Evolutionary conservation across 2,797 vertebrate species (phyloP).

Genomic region (Rachycentron canadum): DNA sequence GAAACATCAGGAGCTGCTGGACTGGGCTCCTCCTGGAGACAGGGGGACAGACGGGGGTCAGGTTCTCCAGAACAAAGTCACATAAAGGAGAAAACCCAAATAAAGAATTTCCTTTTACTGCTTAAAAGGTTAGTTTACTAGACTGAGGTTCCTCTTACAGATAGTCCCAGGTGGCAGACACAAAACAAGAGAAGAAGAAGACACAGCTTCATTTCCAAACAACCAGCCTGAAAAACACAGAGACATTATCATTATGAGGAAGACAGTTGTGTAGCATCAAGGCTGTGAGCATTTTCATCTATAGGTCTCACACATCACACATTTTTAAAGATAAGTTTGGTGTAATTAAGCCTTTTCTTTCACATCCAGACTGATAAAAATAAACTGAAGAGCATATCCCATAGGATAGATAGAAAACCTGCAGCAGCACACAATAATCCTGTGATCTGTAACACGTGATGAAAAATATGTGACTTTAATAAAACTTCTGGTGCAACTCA

Average conservation of each 20-base stretch:
- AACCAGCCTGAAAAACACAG: constrained; percentile 73
- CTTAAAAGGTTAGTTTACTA: background rate
- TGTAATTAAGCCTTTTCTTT: background rate
- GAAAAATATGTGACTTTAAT: no score
- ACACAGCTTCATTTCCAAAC: constrained; percentile 77
- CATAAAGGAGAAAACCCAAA: background rate
- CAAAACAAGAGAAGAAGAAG: constrained; percentile 75
- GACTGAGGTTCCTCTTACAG: constrained; percentile 69
- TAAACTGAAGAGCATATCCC: no score
- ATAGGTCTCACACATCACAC: background rate
- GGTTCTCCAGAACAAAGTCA: background rate
- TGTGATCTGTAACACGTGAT: no score
- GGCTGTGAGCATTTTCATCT: background rate
- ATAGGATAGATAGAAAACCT: no score
- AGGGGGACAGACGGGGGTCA: background rate
- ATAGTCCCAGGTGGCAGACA: constrained; percentile 65
- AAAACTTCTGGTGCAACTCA: no score
- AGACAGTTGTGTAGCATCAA: background rate
- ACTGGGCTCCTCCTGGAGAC: constrained; percentile 27
- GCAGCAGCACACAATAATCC: no score
- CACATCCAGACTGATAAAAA: background rate
- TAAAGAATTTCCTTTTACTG: background rate
- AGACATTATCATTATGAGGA: constrained; percentile 2
- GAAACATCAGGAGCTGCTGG: constrained; percentile 26
- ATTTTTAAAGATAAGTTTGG: background rate